A percentile compares a stretch with the other conserved stretches of the same genome.
phyloP scores from a whole-genome alignment of 2,888 invertebrate genomes.

The Pterostichus niger region DNA sequence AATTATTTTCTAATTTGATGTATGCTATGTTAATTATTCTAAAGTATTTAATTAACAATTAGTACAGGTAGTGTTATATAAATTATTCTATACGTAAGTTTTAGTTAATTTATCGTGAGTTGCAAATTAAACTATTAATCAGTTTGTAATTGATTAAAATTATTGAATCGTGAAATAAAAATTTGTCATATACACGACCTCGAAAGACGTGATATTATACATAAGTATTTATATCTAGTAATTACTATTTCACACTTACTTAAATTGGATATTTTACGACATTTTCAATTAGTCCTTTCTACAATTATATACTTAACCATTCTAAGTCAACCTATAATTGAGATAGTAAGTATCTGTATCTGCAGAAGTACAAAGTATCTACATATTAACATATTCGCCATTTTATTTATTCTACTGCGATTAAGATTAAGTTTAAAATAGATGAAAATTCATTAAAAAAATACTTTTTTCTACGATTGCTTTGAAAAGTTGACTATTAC shows the following conservation, averaged over 20 bases:
- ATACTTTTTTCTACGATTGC: too few species aligned
- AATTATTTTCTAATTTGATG: too few species aligned
- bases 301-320: not conserved
- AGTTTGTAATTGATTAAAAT: slow-evolving; percentile 35
- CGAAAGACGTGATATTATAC: not conserved
- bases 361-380: too few species aligned
- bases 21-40: not conserved
- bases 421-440: too few species aligned
- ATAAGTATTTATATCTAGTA: slow-evolving; percentile 24
- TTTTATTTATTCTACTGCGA: too few species aligned
- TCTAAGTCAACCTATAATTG: not conserved
- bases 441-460: too few species aligned
- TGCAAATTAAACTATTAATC: slow-evolving; percentile 49
- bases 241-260: slow-evolving; percentile 43
- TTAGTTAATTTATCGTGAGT: slow-evolving; percentile 19
- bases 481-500: too few species aligned
- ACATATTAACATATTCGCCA: too few species aligned
- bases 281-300: slow-evolving; percentile 38
- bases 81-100: slow-evolving; percentile 21
- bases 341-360: too few species aligned
- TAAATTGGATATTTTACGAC: slow-evolving; percentile 35
- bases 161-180: slow-evolving; percentile 49
- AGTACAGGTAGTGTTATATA: slow-evolving; percentile 1
- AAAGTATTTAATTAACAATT: too few species aligned
- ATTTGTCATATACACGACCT: slow-evolving; percentile 35